Conservation (phyloP, 1,140 invertebrate genomes). For the Campoletis sonorensis region DNA sequence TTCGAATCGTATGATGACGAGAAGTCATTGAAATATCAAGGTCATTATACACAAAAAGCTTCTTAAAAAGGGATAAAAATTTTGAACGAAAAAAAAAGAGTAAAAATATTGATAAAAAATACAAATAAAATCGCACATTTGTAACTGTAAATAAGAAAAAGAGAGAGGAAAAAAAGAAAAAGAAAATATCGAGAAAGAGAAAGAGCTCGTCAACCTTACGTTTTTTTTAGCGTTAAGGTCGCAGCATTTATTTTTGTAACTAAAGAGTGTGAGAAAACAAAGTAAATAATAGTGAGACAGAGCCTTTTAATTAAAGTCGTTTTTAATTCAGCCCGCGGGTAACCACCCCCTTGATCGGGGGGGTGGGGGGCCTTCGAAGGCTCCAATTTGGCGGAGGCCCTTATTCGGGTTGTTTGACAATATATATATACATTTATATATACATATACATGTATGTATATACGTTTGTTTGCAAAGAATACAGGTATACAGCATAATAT, state of each 20-base stretch:
- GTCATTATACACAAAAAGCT: background rate
- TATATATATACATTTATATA: constrained; percentile 8
- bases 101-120: background rate
- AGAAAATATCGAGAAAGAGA: constrained; percentile 34
- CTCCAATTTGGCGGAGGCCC: background rate
- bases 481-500: background rate
- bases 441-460: background rate
- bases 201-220: constrained; percentile 40
- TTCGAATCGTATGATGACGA: too few species aligned
- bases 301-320: constrained; percentile 5
- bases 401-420: constrained; percentile 16
- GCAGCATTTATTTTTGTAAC: constrained; percentile 51
- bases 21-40: too few species aligned
- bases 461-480: background rate
- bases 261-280: background rate
- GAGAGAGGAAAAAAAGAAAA: too few species aligned
- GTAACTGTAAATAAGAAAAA: constrained; percentile 41
- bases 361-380: background rate
- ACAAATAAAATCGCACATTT: constrained; percentile 31
- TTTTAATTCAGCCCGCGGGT: background rate
- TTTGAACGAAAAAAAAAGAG: constrained; percentile 9
- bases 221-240: constrained; percentile 43
- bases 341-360: background rate
- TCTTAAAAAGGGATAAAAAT: background rate
- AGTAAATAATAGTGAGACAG: constrained; percentile 8